Evolutionary conservation across 2,888 invertebrate species (phyloP).

Genomic region (Limnephilus lunatus): DNA sequence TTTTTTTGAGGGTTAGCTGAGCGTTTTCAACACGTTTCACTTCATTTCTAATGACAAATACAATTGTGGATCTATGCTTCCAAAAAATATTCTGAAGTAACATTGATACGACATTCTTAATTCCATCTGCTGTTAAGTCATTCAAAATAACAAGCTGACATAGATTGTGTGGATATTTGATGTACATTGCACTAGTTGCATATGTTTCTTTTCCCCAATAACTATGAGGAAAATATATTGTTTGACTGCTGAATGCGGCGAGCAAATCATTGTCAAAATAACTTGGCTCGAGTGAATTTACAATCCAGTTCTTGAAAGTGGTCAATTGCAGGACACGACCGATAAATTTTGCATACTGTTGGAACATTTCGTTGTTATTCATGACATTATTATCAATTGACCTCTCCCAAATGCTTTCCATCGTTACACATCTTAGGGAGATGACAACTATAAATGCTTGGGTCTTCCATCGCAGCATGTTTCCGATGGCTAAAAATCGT

Average conservation of each 20-base stretch:
- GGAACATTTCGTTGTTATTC: neutral
- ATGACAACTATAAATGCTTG: neutral
- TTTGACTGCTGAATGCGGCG: neutral
- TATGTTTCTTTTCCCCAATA: constrained; percentile 22
- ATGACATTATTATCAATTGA: neutral
- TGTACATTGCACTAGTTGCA: neutral
- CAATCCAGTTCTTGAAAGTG: constrained; percentile 21
- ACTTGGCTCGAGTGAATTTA: neutral
- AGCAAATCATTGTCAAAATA: constrained; percentile 46
- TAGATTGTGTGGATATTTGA: neutral
- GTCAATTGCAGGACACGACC: neutral
- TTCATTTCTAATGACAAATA: constrained; percentile 26
- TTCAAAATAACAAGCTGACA: constrained; percentile 24
- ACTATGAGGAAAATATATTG: neutral
- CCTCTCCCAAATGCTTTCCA: neutral
- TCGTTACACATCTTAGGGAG: neutral
- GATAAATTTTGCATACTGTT: neutral
- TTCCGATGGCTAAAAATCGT: neutral
- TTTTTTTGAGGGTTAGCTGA: neutral
- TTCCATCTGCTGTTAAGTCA: constrained; percentile 3
- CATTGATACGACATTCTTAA: neutral
- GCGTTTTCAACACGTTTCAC: neutral
- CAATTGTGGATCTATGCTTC: constrained; percentile 24
- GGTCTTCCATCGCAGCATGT: neutral
- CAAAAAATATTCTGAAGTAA: neutral